Evolutionary conservation across 1,140 invertebrate species (phyloP), one percentile per base, ranked within the genome.

Genomic region (Arctopsyche grandis): DNA sequence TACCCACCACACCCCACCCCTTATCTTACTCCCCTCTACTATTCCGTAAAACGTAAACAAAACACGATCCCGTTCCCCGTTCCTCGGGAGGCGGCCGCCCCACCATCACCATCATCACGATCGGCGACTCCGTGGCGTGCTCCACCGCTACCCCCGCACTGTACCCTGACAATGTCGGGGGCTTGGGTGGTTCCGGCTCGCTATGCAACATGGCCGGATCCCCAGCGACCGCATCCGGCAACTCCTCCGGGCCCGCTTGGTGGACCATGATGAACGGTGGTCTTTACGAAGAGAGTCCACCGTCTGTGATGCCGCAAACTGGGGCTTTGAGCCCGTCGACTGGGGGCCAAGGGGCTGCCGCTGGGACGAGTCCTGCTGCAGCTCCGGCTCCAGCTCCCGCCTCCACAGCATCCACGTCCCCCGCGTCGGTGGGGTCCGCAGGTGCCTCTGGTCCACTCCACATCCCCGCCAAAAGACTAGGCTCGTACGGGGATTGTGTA

Each of bases 191-290:
- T 89, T 87, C 90, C 89, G 90, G 91, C 89, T 90, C 91, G 87
- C 90, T 90, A 87, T 91, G 92, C 85, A 91, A 92, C 87, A 90
- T 91, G 88, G 91, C 91, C 89, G 92, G 91, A 90, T 92, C 92
- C 87, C 90, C 92, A 93, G 92, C 92, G 89, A 91, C 92, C 91
- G 92, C 91, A 91, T 91, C 92, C 91, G 92, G 91, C 90, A 89
- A 91, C 90, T 89, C 91, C 90, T 89, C 93, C 92, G 93, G 92
- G 91, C 91, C 93, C 89, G 91, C 91, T 89, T 93, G 93, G 93
- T 94, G 93, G 91, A 89, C 89, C 84, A 94, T 94, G 93, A 94
- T 94, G 93, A 94, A 94, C 92, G 93, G 92, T 78, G 88, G 89
- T 84, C 86, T 91, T 24, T 93, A 94, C 90, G 93, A 93, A 86